phyloP scores from a whole-genome alignment of 1,140 invertebrate genomes.

The Agraylea sexmaculata region DNA sequence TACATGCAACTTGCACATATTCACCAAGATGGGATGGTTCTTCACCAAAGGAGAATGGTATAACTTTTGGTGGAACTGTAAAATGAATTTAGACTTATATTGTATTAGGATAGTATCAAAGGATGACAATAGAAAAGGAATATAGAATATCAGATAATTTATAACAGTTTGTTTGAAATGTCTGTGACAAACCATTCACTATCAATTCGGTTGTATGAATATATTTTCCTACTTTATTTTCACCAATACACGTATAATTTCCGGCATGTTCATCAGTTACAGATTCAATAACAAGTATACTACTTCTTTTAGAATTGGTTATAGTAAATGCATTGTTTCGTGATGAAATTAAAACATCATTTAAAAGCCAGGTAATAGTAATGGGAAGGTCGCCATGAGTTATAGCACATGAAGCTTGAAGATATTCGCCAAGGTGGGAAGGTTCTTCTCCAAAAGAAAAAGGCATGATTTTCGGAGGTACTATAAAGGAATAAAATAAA shows the following conservation, averaged over 20 bases:
- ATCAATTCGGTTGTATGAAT: constrained; percentile 50
- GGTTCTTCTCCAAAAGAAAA: constrained; percentile 50
- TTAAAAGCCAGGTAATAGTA: constrained; percentile 61
- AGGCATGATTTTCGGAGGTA: constrained; percentile 49
- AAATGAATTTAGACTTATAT: constrained; percentile 12
- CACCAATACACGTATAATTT: constrained; percentile 67
- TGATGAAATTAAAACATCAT: constrained; percentile 45
- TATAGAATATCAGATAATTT: no score
- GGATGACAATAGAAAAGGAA: no score
- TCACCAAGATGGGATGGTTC: constrained; percentile 59
- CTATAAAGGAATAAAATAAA: no score
- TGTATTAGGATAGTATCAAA: neutral
- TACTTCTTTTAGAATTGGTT: constrained; percentile 55
- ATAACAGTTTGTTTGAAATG: no score
- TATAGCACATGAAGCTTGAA: constrained; percentile 69
- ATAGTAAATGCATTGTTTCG: constrained; percentile 47
- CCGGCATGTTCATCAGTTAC: constrained; percentile 59
- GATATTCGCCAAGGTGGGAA: constrained; percentile 57
- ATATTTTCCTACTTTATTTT: constrained; percentile 57
- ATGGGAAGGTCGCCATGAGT: constrained; percentile 75
- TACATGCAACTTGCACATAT: constrained; percentile 62
- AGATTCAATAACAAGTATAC: constrained; percentile 59
- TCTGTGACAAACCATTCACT: constrained; percentile 62
- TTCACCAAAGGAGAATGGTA: constrained; percentile 48
- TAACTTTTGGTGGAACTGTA: constrained; percentile 46